phyloP scores from a whole-genome alignment of 1,140 invertebrate genomes.

The Euglossa dilemma region DNA sequence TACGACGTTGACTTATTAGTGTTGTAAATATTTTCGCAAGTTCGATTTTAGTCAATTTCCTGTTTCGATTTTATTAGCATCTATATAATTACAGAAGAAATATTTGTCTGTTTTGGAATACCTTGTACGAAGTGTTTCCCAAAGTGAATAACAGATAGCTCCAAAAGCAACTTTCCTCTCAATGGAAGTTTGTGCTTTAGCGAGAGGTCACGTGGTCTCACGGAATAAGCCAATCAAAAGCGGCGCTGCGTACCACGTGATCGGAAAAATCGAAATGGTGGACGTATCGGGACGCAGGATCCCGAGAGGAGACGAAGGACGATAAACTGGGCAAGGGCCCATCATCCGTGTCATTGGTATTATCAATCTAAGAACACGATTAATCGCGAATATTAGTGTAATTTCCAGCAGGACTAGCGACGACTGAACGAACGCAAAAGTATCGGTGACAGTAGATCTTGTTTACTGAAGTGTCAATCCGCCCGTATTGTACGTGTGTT shows the following conservation, averaged over 20 bases:
- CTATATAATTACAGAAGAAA: background rate
- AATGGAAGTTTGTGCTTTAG: slow-evolving; percentile 50
- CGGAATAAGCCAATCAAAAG: slow-evolving; percentile 39
- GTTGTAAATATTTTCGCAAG: background rate
- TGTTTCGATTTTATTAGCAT: background rate
- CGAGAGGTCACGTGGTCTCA: slow-evolving; percentile 51
- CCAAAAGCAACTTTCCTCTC: slow-evolving; percentile 23
- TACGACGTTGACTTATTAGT: background rate
- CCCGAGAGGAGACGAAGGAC: slow-evolving; percentile 78
- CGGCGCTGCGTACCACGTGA: slow-evolving; percentile 70
- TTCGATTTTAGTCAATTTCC: background rate
- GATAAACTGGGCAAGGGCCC: slow-evolving; percentile 75
- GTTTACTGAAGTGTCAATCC: slow-evolving; percentile 70
- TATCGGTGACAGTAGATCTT: slow-evolving; percentile 52
- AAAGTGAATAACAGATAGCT: slow-evolving; percentile 43
- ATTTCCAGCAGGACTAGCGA: background rate
- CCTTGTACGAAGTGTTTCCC: background rate
- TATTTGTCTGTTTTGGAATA: background rate
- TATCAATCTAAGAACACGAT: slow-evolving; percentile 41
- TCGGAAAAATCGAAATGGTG: slow-evolving; percentile 79
- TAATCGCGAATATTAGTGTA: slow-evolving; percentile 21
- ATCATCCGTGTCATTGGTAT: slow-evolving; percentile 66
- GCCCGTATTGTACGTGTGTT: slow-evolving; percentile 68
- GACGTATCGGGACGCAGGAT: slow-evolving; percentile 80
- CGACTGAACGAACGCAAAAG: background rate